phyloP scores from a whole-genome alignment of 2,888 invertebrate species.

The Drosophila nigricruria region DNA sequence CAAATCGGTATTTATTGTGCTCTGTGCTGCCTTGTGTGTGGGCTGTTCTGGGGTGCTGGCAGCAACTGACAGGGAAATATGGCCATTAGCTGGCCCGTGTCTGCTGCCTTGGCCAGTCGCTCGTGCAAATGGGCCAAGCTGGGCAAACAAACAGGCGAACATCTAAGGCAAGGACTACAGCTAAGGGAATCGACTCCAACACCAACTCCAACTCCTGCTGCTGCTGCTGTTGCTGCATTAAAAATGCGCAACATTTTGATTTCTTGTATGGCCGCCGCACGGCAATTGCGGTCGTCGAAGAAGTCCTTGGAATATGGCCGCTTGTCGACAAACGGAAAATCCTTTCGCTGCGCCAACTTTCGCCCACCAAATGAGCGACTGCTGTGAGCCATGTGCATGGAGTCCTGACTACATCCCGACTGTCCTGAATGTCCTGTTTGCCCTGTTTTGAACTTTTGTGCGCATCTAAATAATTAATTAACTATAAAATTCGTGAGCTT shows the following conservation, averaged over 20 bases:
- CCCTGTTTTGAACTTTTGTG: constrained; percentile 72
- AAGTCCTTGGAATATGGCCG: constrained; percentile 19
- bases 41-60: constrained; percentile 5
- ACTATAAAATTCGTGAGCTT: constrained; percentile 70
- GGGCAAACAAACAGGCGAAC: constrained; percentile 47
- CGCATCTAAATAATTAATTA: constrained; percentile 80
- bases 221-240: constrained; percentile 44
- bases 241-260: constrained; percentile 73
- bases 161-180: constrained; percentile 15
- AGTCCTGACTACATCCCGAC: constrained; percentile 2
- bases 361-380: constrained; percentile 40
- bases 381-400: neutral
- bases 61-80: constrained; percentile 17
- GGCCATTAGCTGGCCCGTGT: constrained; percentile 35
- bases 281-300: constrained; percentile 53
- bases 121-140: constrained; percentile 42
- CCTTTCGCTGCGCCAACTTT: constrained; percentile 50
- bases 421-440: constrained; percentile 5
- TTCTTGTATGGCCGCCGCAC: constrained; percentile 59
- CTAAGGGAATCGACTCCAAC: constrained; percentile 25
- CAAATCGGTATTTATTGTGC: constrained; percentile 15
- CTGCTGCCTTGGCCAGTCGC: constrained; percentile 9
- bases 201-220: neutral
- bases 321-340: constrained; percentile 14
- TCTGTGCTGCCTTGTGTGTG: neutral